Base-by-base conservation (phyloP, 2,113 vertebrate genomes). In the Chloroceryle aenea region DNA sequence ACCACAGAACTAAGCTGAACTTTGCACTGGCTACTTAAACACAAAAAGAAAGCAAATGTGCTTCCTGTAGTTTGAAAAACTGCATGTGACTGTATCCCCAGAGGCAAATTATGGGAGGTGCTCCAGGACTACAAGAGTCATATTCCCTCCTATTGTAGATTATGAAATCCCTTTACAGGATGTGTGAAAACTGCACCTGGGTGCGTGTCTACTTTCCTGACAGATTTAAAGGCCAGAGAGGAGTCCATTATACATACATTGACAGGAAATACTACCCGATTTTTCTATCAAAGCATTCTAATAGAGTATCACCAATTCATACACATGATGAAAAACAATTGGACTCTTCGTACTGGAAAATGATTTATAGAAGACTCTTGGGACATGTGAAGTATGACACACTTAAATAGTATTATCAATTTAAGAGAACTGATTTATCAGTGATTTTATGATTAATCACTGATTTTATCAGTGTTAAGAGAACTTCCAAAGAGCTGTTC, bases 221-320 rank as follows among this genome's bases (percentile, higher is more conserved):
- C 93, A 97, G 96, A 93, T 96, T 97, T 96, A 97, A 96, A 96
- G 72, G 95, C 93, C 96, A 97, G 96, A 91, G 80, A 95, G 96
- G 95, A 94, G 88, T 90, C 92, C 92, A 61, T 96, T 79, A 89
- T 82, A 93, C 79, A 0, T 93, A 66, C 64, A 71, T 3, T 71
- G 90, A 90, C 92, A 95, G 95, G 95, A 97, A 96, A 97, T 48
- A 86, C 83, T 93, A 67, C 83, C 92, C 95, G 93, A 96, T 92
- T 95, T 84, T 86, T 76, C 82, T 81, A 93, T 93, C 93, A 93
- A 93, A 90, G 72, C 80, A 29, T 59, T 93, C 79, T 67, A 75
- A 80, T 22, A 68, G 42, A 76, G 38, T 40, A 86, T 40, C 85
- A 77, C 34, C 74, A 43, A 87, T 75, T 94, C 72, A 8, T 8